Evolutionary conservation across 2,797 vertebrate genomes (phyloP).

Genomic region (Sebastes matsubarae): DNA sequence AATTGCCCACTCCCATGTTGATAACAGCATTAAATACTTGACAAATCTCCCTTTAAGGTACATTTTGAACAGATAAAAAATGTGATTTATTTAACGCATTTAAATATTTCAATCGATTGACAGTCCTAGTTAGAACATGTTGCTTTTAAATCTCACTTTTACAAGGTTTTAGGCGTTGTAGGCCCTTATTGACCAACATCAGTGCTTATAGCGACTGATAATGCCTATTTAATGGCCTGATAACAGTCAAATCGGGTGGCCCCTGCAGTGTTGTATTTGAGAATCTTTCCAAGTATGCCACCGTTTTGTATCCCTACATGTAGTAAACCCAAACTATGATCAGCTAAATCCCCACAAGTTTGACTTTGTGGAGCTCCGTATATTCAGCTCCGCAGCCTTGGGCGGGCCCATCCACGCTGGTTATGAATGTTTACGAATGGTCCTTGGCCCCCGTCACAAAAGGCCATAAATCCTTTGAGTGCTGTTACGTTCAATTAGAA

Average conservation of each 20-base stretch:
- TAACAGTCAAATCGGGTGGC: neutral
- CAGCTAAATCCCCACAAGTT: slow-evolving; percentile 24
- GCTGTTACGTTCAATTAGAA: slow-evolving; percentile 71
- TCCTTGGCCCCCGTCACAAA: slow-evolving; percentile 62
- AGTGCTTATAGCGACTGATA: neutral
- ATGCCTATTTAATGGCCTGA: neutral
- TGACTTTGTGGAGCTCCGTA: slow-evolving; percentile 38
- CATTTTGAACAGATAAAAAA: no score
- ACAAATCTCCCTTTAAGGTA: no score
- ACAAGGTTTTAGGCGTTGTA: no score
- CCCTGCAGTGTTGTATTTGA: slow-evolving; percentile 7
- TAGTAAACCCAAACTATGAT: slow-evolving; percentile 20
- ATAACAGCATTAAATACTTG: no score
- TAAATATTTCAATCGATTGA: no score
- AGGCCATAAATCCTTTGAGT: slow-evolving; percentile 67
- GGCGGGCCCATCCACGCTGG: slow-evolving; percentile 29
- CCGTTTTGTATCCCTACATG: slow-evolving; percentile 20
- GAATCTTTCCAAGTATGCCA: slow-evolving; percentile 8
- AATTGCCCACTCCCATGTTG: no score
- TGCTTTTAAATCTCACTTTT: no score
- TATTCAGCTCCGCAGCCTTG: slow-evolving; percentile 45
- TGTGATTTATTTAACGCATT: no score
- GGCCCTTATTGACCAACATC: no score
- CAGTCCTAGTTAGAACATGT: no score
- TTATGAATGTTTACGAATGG: slow-evolving; percentile 70